Conservation (phyloP, 2,888 invertebrate genomes). For the Dorcus parallelipipedus region DNA sequence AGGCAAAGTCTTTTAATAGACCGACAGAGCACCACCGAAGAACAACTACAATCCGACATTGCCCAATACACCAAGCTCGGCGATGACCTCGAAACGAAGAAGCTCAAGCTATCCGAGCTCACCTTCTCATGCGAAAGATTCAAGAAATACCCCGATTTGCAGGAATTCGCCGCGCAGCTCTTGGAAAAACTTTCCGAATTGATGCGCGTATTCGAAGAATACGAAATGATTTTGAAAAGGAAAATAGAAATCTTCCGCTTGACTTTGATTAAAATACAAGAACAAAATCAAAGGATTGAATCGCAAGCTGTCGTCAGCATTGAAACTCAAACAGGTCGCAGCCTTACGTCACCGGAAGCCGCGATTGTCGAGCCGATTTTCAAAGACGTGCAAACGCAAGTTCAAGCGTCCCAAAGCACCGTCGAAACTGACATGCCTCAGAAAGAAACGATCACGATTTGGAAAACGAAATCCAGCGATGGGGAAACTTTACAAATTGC, state of each 20-base stretch:
- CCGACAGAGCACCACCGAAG: slow-evolving; percentile 29
- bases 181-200: slow-evolving; percentile 57
- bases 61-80: slow-evolving; percentile 38
- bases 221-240: slow-evolving; percentile 58
- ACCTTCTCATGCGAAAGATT: slow-evolving; percentile 51
- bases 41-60: slow-evolving; percentile 40
- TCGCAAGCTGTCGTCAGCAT: slow-evolving; percentile 49
- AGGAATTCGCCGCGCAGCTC: slow-evolving; percentile 50
- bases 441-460: slow-evolving; percentile 65
- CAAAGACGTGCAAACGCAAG: slow-evolving; percentile 60
- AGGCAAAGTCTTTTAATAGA: slow-evolving; percentile 38
- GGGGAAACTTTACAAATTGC: slow-evolving; percentile 72
- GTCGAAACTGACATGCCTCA: slow-evolving; percentile 46
- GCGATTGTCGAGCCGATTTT: slow-evolving; percentile 31
- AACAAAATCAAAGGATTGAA: slow-evolving; percentile 32
- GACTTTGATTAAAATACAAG: slow-evolving; percentile 46
- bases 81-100: slow-evolving; percentile 48
- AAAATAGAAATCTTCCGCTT: slow-evolving; percentile 57
- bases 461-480: slow-evolving; percentile 60
- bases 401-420: slow-evolving; percentile 36
- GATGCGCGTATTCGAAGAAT: slow-evolving; percentile 58
- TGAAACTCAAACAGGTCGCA: slow-evolving; percentile 68
- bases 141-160: slow-evolving; percentile 49
- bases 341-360: slow-evolving; percentile 50
- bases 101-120: slow-evolving; percentile 51